Conservation (phyloP, 1,140 invertebrate genomes). For the Papilio polyxenes region DNA sequence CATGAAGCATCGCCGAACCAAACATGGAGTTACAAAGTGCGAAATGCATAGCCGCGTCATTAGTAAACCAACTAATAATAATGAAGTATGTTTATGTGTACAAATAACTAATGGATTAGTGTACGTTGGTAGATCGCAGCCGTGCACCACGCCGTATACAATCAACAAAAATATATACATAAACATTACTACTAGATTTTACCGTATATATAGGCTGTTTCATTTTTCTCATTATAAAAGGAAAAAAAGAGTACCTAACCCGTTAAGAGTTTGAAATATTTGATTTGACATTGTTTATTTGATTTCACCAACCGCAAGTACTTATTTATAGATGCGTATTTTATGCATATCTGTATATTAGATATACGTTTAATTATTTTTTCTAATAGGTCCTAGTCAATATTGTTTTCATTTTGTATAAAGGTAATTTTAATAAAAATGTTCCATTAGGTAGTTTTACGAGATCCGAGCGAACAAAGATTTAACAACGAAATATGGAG, state of each 20-base stretch:
- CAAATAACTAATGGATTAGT: conserved; percentile 38
- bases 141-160: conserved; percentile 33
- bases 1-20: neutral
- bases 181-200: conserved; percentile 39
- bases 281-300: neutral
- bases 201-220: conserved; percentile 14
- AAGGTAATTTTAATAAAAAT: neutral
- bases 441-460: neutral
- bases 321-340: neutral
- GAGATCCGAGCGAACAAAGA: neutral
- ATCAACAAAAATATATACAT: conserved; percentile 37
- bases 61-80: conserved; percentile 39
- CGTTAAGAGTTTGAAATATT: neutral
- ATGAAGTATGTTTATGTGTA: conserved; percentile 37
- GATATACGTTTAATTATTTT: neutral
- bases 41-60: conserved; percentile 28
- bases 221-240: conserved; percentile 8
- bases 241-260: neutral
- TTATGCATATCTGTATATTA: neutral
- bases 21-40: conserved; percentile 27
- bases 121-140: conserved; percentile 23
- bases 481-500: neutral
- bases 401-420: neutral
- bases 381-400: no score
- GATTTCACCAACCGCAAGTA: neutral